phyloP scores from a whole-genome alignment of 2,113 vertebrate species.

The Anthoscopus minutus region DNA sequence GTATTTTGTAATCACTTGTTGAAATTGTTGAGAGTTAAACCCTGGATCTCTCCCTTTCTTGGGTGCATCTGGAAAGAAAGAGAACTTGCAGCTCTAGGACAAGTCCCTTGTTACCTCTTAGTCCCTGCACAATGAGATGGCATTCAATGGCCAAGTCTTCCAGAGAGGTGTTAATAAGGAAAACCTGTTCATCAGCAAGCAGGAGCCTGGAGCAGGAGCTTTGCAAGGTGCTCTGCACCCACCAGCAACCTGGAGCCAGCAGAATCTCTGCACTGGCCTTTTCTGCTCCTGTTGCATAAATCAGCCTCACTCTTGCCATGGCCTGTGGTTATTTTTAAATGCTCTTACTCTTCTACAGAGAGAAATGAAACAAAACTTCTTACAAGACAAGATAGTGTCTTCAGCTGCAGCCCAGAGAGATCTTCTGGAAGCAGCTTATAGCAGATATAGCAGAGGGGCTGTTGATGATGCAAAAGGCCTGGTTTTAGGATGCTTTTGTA shows the following conservation, averaged over 20 bases:
- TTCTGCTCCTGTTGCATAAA: neutral
- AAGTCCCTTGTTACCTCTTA: neutral
- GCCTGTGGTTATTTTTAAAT: neutral
- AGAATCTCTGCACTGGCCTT: neutral
- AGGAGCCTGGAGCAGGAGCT: neutral
- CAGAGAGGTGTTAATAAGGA: neutral
- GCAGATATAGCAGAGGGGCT: neutral
- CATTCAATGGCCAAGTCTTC: neutral
- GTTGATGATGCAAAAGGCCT: neutral
- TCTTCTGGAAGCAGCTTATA: neutral
- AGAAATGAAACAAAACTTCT: neutral
- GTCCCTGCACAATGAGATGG: neutral
- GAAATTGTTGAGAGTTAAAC: neutral
- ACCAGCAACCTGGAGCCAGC: neutral
- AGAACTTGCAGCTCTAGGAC: neutral
- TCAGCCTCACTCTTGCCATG: neutral
- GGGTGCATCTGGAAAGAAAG: neutral
- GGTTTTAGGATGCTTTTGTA: accelerated
- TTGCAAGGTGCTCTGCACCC: neutral
- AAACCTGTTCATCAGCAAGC: neutral
- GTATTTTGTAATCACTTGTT: neutral
- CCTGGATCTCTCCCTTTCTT: neutral
- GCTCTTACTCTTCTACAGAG: neutral
- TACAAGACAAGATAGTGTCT: neutral
- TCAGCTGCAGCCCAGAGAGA: neutral